Base-by-base conservation (phyloP, 2,888 invertebrate species). In the Dendrolimus pini region DNA sequence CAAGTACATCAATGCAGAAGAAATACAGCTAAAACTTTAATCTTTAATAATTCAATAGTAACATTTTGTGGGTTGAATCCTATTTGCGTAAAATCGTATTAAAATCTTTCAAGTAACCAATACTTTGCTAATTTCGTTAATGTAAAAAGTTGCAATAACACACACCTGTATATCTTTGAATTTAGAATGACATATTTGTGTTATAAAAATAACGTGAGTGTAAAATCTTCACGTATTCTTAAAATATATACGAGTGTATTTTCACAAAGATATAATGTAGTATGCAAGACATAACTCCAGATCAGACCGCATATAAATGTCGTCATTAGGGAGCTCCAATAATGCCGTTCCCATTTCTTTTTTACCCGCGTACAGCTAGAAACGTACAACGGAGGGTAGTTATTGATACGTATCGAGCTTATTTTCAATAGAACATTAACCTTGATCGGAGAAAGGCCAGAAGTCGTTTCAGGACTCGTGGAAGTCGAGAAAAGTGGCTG, bases 391-490 rank as follows among this genome's bases (percentile, higher is more conserved):
- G 47, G 57, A 62, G 59, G 63, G 61, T 59, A 66, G 62, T 69
- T 70, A 70, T 68, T 66, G 68, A 65, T 62, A 62, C 66, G 62
- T 67, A 69, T 65, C 68, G 62, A 72, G 68, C 65, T 66, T 72
- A 70, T 78, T 72, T 74, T 74, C 65, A 59, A 61, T 63, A 65
- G 58, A 58, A 70, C 68, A 70, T 78, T 78, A 77, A 73, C 77
- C 73, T 77, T 80, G 74, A 77, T 78, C 71, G 69, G 69, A 71
- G 66, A 65, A 67, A 69, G 74, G 72, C 66, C 65, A 65, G 61
- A 69, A 70, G 65, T 67, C 63, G 65, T 62, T 65, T 54, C 41
- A 62, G 59, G 60, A 58, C 60, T 60, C 60, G 55, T 62, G 62
- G 58, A 66, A 63, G 64, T 61, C 55, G 58, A 58, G 66, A 58